A percentile compares a stretch with the other conserved stretches of the same genome.
These are phyloP conservation scores for Platysteira castanea DNA, from an alignment of 2,113 vertebrate species.

Conservation along the genomic window DNA sequence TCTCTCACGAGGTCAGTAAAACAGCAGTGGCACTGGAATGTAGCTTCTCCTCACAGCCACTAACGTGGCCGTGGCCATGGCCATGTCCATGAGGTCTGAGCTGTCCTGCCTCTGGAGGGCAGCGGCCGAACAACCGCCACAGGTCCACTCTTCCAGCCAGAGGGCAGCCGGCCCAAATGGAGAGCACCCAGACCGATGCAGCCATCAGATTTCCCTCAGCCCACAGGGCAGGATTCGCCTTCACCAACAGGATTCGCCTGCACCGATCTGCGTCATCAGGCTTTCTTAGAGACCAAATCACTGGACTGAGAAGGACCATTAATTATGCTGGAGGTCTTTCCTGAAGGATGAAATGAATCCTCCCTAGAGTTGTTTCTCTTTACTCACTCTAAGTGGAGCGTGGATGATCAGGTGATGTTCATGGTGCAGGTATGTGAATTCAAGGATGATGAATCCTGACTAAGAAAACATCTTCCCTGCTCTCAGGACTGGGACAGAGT, in stretches of 20 bases:
- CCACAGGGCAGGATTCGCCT: background rate
- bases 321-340: background rate
- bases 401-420: background rate
- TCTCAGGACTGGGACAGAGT: background rate
- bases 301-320: background rate
- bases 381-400: background rate
- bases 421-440: background rate
- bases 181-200: accelerated
- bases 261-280: accelerated
- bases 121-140: accelerated
- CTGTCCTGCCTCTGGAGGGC: background rate
- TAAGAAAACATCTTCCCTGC: background rate
- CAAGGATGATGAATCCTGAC: background rate
- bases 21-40: background rate
- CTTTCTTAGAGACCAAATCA: accelerated
- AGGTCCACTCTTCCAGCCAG: background rate
- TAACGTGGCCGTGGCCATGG: accelerated
- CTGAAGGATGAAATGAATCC: background rate
- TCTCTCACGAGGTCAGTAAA: slow-evolving; percentile 38
- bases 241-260: background rate
- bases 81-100: background rate
- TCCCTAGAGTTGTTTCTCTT: background rate
- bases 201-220: background rate
- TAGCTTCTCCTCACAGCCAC: background rate
- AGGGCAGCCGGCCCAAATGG: background rate